Evolutionary conservation across 1,140 invertebrate genomes (phyloP), one percentile per base, ranked within the genome.

Genomic region (Prorops nasuta): DNA sequence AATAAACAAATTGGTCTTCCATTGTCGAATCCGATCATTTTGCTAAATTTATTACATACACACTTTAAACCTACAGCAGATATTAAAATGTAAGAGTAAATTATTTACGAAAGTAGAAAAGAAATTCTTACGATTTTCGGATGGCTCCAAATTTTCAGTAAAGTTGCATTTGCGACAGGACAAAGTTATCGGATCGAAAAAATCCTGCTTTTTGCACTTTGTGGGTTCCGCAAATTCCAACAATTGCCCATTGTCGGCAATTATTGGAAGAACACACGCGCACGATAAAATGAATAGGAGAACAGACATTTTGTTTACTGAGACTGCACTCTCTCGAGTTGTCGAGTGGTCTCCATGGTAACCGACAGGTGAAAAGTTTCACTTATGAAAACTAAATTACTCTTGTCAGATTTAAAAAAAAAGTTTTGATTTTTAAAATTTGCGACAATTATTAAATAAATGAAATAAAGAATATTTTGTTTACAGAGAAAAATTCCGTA

Each of bases 1-100:
- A 7, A 24, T 40, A 56, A 31, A 46, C 76, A 79, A 34, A 63
- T 32, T 8, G 68, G 66, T 34, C 56, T 37, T 35, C 58, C 56
- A 54, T 65, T 49, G 40, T 65, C 52, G 20, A 54, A 59, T n/a
- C 49, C 60, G 39, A 58, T 49, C 19, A 45, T 63, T 56, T 56
- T 68, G 46, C 70, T 77, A 40, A 68, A 54, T 36, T 58, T 59
- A 40, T 69, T 56, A 43, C 69, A 76, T 15, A 60, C 48, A 43
- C 71, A 77, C 24, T 44, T 46, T 22, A 62, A 45, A 42, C 58
- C 74, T 76, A 7, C 20, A 39, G 53, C 45, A 34, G 2, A 54
- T 45, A 44, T 31, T 21, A 55, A 38, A 14, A 36, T 42, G 17
- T n/a, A 14, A 43, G 21, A 49, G 31, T 43, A 44, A 28, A 32